Percentiles rank a stretch among this genome's conserved stretches.
phyloP scores from a whole-genome alignment of 2,888 invertebrate genomes.

The Drosophila ustulata region DNA sequence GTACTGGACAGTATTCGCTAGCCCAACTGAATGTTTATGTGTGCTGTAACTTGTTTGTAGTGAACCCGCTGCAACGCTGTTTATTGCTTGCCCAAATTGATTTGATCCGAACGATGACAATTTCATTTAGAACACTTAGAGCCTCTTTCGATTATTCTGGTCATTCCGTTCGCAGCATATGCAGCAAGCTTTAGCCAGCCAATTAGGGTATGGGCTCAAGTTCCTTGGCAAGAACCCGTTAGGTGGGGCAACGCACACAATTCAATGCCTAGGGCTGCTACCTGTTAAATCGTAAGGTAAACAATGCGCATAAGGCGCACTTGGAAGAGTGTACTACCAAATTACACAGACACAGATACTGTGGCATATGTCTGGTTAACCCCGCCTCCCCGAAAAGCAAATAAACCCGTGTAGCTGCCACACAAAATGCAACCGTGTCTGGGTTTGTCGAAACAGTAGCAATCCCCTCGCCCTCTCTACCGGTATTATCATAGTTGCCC shows the following conservation, averaged over 20 bases:
- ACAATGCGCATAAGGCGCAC: conserved; percentile 65
- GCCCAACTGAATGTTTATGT: not conserved
- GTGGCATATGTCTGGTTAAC: conserved; percentile 4
- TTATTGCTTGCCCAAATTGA: conserved; percentile 17
- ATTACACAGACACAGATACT: conserved; percentile 30
- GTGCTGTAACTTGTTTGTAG: not conserved
- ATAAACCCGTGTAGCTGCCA: conserved; percentile 59
- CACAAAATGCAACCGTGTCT: conserved; percentile 35
- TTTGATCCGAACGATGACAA: conserved; percentile 13
- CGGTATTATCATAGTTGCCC: conserved; percentile 33
- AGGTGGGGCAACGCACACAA: conserved; percentile 14
- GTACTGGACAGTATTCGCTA: not conserved
- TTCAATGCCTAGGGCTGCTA: conserved; percentile 61
- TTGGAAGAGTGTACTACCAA: conserved; percentile 58
- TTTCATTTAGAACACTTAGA: conserved; percentile 42
- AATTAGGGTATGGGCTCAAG: conserved; percentile 50
- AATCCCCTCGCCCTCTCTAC: conserved; percentile 1
- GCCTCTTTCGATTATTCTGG: conserved; percentile 34
- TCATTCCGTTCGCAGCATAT: conserved; percentile 13
- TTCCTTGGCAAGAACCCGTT: conserved; percentile 47
- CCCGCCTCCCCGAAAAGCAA: conserved; percentile 33
- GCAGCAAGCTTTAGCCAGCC: conserved; percentile 43
- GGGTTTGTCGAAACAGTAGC: conserved; percentile 44
- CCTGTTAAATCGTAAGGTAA: conserved; percentile 73
- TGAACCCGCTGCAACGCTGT: not conserved